phyloP scores from a whole-genome alignment of 2,113 vertebrate genomes.

The Etheostoma spectabile region DNA sequence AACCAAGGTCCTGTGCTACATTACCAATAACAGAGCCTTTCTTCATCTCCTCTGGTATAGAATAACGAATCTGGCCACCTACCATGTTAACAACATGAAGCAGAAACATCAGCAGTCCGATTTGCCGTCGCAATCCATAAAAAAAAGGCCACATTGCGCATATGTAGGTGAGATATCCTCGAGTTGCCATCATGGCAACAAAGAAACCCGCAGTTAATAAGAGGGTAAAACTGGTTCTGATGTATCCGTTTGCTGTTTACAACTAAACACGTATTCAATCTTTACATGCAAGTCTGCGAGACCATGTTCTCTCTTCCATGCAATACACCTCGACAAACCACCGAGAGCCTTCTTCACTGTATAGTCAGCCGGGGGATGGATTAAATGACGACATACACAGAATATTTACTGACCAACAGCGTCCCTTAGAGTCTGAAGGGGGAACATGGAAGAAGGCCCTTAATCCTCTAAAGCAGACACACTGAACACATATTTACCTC shows the following conservation, averaged over 20 bases:
- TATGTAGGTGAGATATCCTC: neutral
- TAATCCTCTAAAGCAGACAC: too few species aligned
- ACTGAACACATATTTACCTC: neutral
- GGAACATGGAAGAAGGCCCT: neutral
- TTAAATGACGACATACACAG: neutral
- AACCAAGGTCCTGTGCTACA: slow-evolving; percentile 83
- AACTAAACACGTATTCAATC: neutral
- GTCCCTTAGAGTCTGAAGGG: slow-evolving; percentile 5
- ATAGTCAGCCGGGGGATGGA: neutral
- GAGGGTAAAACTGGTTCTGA: rapidly evolving
- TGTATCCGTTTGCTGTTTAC: neutral
- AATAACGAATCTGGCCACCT: slow-evolving; percentile 36
- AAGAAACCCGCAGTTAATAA: neutral
- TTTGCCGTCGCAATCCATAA: neutral
- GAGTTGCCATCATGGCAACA: neutral
- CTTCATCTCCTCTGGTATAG: slow-evolving; percentile 15
- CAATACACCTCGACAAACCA: neutral
- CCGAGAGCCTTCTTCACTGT: neutral
- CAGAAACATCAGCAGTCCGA: slow-evolving; percentile 1
- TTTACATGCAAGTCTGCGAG: neutral
- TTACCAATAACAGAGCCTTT: slow-evolving; percentile 77
- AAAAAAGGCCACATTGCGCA: slow-evolving; percentile 26
- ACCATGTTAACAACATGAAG: slow-evolving; percentile 1
- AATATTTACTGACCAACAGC: slow-evolving; percentile 8
- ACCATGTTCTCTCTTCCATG: neutral